phyloP scores from a whole-genome alignment of 2,113 vertebrate genomes.

The Ardeotis arabs region DNA sequence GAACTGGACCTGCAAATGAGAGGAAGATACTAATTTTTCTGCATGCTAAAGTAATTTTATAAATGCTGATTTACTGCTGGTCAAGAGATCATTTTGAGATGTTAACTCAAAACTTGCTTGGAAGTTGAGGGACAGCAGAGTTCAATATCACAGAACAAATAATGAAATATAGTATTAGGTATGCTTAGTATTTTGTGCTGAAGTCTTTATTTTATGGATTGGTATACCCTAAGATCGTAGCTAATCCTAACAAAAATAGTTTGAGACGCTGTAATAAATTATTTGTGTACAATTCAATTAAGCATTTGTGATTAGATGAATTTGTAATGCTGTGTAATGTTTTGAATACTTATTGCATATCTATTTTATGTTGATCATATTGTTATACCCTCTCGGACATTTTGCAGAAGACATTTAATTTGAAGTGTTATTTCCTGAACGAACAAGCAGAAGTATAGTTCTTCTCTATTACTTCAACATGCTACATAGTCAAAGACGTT shows the following conservation, averaged over 20 bases:
- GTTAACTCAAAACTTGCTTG: background rate
- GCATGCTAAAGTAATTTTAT: background rate
- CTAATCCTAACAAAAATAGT: background rate
- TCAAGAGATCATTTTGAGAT: background rate
- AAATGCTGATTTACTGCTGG: background rate
- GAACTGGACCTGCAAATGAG: background rate
- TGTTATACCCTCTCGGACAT: background rate
- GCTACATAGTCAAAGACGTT: background rate
- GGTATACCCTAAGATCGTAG: background rate
- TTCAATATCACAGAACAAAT: background rate
- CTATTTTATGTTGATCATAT: background rate
- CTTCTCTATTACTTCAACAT: background rate
- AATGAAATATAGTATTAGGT: background rate
- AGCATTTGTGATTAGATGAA: background rate
- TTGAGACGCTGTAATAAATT: conserved; percentile 26
- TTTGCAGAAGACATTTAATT: conserved; percentile 13
- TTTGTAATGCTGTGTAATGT: conserved; percentile 1
- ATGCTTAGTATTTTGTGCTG: background rate
- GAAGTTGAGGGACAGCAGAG: background rate
- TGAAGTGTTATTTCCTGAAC: conserved; percentile 38
- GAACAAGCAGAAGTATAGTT: background rate
- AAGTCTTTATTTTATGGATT: background rate
- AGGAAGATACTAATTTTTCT: background rate
- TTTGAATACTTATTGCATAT: conserved; percentile 25
- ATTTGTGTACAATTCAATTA: conserved; percentile 15